These are phyloP conservation scores for Caradrina clavipalpis DNA, from an alignment of 2,888 invertebrate species.

Conservation along the genomic window DNA sequence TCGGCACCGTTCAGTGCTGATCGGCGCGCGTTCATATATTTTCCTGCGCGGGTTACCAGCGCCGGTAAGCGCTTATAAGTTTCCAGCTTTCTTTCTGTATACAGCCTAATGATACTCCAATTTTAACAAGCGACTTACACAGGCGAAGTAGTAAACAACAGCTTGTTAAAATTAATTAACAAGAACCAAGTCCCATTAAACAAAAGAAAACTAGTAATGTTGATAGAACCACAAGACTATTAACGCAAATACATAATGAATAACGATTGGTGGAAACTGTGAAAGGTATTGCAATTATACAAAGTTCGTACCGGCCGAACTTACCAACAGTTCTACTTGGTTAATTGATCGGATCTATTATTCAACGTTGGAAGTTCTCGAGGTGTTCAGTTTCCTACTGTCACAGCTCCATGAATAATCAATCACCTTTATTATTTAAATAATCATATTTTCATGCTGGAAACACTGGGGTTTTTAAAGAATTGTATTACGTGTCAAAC, in stretches of 20 bases:
- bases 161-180: conserved; percentile 1
- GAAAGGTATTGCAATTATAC: conserved; percentile 80
- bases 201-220: conserved; percentile 34
- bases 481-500: background rate
- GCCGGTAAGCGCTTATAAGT: too few relatives aligned
- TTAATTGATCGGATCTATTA: conserved; percentile 87
- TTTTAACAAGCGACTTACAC: too few relatives aligned
- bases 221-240: conserved; percentile 59
- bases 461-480: conserved; percentile 12
- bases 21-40: too few relatives aligned
- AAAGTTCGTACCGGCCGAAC: conserved; percentile 74
- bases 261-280: conserved; percentile 69
- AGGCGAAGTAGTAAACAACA: too few relatives aligned
- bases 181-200: conserved; percentile 2
- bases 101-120: too few relatives aligned
- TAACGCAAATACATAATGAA: conserved; percentile 73
- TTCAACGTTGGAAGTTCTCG: conserved; percentile 77
- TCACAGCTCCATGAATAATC: conserved; percentile 71
- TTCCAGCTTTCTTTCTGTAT: too few relatives aligned
- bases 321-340: conserved; percentile 69
- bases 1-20: too few relatives aligned
- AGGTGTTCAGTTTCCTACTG: conserved; percentile 70
- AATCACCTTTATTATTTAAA: conserved; percentile 68
- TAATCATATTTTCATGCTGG: conserved; percentile 49
- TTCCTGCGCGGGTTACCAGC: too few relatives aligned